These are phyloP conservation scores for Cepphus grylle DNA, from an alignment of 2,113 vertebrate species.

Conservation along the genomic window DNA sequence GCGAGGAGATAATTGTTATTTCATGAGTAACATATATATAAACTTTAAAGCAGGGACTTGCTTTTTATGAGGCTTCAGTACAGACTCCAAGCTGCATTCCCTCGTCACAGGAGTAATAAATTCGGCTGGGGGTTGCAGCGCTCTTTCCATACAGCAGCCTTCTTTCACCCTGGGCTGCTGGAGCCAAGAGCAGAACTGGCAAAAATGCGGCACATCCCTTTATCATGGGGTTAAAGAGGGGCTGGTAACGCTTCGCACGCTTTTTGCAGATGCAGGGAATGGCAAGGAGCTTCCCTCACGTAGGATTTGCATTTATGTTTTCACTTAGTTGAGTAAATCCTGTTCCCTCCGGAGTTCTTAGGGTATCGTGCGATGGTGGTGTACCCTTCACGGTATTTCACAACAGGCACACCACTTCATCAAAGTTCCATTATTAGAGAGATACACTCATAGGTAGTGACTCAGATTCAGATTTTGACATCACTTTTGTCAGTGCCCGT, in stretches of 20 bases:
- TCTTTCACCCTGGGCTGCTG: not conserved
- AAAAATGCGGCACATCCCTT: no score
- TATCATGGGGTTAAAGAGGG: no score
- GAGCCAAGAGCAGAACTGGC: not conserved
- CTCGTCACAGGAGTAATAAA: not conserved
- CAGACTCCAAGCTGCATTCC: slow-evolving; percentile 19
- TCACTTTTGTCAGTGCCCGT: not conserved
- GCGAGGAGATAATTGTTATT: not conserved
- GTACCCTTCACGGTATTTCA: not conserved
- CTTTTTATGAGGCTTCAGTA: slow-evolving; percentile 35
- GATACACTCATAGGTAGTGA: not conserved
- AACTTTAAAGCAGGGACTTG: not conserved
- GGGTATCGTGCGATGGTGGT: not conserved
- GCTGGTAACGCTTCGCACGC: not conserved
- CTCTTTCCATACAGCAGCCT: not conserved
- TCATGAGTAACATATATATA: not conserved
- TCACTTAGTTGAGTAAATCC: not conserved
- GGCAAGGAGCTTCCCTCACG: not conserved
- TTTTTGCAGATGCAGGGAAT: not conserved
- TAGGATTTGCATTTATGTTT: not conserved
- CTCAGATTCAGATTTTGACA: not conserved
- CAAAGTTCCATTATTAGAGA: not conserved
- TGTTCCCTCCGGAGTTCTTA: not conserved
- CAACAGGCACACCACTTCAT: not conserved
- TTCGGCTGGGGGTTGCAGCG: not conserved